Evolutionary conservation across 2,113 vertebrate species (phyloP).

Genomic region (Amphiprion percula): DNA sequence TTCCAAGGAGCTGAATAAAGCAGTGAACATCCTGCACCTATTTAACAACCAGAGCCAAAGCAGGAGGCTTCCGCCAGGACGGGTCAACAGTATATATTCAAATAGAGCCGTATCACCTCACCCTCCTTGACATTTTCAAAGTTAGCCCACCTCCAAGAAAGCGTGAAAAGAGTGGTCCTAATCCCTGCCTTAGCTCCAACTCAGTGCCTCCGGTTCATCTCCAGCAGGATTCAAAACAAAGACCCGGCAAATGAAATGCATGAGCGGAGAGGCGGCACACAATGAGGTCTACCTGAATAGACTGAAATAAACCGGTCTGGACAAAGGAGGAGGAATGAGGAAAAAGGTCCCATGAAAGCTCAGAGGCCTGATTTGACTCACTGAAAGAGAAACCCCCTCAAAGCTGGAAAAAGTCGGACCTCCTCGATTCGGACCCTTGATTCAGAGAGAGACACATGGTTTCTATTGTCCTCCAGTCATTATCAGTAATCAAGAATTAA

Average conservation of each 20-base stretch:
- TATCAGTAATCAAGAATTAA: slow-evolving; percentile 72
- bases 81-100: slow-evolving; percentile 39
- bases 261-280: slow-evolving; percentile 62
- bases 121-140: slow-evolving; percentile 66
- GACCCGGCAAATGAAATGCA: slow-evolving; percentile 77
- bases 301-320: slow-evolving; percentile 73
- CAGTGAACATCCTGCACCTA: background rate
- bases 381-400: slow-evolving; percentile 74
- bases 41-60: background rate
- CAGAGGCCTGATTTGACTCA: slow-evolving; percentile 58
- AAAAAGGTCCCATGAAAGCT: slow-evolving; percentile 69
- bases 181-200: slow-evolving; percentile 75
- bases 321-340: slow-evolving; percentile 72
- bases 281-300: slow-evolving; percentile 77
- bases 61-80: background rate
- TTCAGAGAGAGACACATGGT: slow-evolving; percentile 40
- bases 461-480: slow-evolving; percentile 66
- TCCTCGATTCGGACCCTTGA: slow-evolving; percentile 64
- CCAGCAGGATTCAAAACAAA: slow-evolving; percentile 76
- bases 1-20: background rate
- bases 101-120: slow-evolving; percentile 65
- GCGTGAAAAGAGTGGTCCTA: slow-evolving; percentile 67
- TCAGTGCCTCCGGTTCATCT: slow-evolving; percentile 76
- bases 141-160: slow-evolving; percentile 65
- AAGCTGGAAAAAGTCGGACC: slow-evolving; percentile 66